Evolutionary conservation across 23 tunicate genomes (phyloP).

Genomic region (Ascidia mentula): DNA sequence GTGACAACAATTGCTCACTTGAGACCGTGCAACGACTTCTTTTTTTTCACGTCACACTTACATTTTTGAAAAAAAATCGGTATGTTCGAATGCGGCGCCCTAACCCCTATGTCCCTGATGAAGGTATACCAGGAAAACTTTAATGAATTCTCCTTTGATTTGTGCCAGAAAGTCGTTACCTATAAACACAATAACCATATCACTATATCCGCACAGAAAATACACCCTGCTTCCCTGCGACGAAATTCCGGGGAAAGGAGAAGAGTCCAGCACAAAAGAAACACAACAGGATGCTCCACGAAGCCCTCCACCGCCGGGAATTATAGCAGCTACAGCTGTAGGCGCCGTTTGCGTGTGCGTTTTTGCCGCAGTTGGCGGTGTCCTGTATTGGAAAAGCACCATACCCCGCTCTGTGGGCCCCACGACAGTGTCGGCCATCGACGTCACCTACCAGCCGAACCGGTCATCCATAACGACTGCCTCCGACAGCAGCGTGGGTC

Average conservation of each 20-base stretch:
- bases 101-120: too few species aligned
- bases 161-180: too few species aligned
- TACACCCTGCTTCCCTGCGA: conserved; percentile 34
- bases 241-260: not conserved
- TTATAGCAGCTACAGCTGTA: conserved; percentile 54
- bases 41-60: too few species aligned
- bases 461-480: conserved; percentile 32
- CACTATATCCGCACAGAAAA: too few species aligned
- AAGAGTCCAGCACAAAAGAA: not conserved
- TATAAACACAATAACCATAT: too few species aligned
- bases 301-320: conserved; percentile 30
- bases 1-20: too few species aligned
- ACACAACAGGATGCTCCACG: not conserved
- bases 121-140: too few species aligned
- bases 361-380: conserved; percentile 47
- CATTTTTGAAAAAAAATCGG: too few species aligned
- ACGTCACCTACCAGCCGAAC: conserved; percentile 46
- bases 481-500: conserved; percentile 77
- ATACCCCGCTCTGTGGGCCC: conserved; percentile 61
- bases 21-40: too few species aligned
- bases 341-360: conserved; percentile 57
- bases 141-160: too few species aligned
- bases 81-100: too few species aligned
- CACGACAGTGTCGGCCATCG: conserved; percentile 38
- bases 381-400: conserved; percentile 62